Evolutionary conservation across 2,888 invertebrate species (phyloP), one percentile per base, ranked within the genome.

Genomic region (Allophyes oxyacanthae): DNA sequence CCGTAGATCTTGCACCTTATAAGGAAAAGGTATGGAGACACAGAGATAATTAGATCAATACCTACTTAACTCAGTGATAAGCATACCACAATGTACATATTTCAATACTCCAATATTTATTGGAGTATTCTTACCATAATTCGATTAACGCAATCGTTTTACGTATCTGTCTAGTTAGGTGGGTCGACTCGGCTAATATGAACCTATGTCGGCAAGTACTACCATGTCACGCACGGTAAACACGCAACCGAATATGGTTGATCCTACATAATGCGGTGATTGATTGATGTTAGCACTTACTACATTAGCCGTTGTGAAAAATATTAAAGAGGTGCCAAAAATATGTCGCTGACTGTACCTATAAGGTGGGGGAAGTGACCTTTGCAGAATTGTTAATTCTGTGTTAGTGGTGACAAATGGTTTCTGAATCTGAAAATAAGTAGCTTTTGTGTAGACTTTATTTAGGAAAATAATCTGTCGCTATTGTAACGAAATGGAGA

Each of bases 221-320:
- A 75, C 73, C 66, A 70, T 82, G 82, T 80, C 82, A 84, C 84
- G 84, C 85, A 83, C 79, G 74, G 78, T 66, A 77, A 79, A 81
- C 90, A 90, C 89, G 89, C 89, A 80, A 89, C 79, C 72, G 77
- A 82, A 79, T 80, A 82, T 66, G 77, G 84, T 79, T 85, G 84
- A 86, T 87, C 83, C 78, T 76, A 83, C 83, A 87, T 88, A 87
- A 85, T 81, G 81, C 83, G 72, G 85, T 89, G 90, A 90, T 90
- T 87, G 89, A 90, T 90, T 81, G 87, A 79, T 82, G 82, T 88
- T 88, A 82, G 82, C 87, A 87, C 87, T 89, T 85, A 87, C 80
- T 83, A 81, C 83, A 84, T 86, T 87, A 83, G 75, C 77, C 67
- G 71, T 53, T 73, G 64, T 79, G 77, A 77, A 79, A 79, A 78